Conservation (phyloP, 2,888 invertebrate species). For the Selenia dentaria region DNA sequence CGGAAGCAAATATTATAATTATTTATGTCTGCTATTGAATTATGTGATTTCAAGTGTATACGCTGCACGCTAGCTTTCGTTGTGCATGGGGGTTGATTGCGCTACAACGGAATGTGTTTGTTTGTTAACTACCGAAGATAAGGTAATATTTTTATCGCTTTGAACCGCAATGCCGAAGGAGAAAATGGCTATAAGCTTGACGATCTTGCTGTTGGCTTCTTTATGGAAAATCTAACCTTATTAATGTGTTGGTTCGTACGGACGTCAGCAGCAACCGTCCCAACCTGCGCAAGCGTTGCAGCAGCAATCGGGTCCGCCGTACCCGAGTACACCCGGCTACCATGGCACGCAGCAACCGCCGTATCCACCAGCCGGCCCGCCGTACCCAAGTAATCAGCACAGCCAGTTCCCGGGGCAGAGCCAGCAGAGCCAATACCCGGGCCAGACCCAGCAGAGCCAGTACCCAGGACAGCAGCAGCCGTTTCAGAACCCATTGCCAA, state of each 20-base stretch:
- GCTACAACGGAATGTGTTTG: slow-evolving; percentile 77
- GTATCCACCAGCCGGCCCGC: slow-evolving; percentile 79
- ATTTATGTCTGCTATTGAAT: slow-evolving; percentile 63
- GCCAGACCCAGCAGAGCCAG: too few species aligned
- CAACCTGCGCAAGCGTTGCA: slow-evolving; percentile 82
- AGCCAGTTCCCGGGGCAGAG: slow-evolving; percentile 36
- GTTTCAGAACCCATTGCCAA: slow-evolving; percentile 72
- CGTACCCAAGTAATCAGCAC: slow-evolving; percentile 79
- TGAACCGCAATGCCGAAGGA: slow-evolving; percentile 70
- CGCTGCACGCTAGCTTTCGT: slow-evolving; percentile 84
- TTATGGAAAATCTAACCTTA: slow-evolving; percentile 85
- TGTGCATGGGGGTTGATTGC: slow-evolving; percentile 83
- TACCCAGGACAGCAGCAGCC: slow-evolving; percentile 62
- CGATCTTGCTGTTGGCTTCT: slow-evolving; percentile 77
- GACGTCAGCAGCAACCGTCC: slow-evolving; percentile 85
- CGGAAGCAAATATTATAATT: slow-evolving; percentile 56
- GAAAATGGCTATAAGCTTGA: slow-evolving; percentile 75
- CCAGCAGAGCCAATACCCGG: slow-evolving; percentile 33
- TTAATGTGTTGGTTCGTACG: slow-evolving; percentile 85
- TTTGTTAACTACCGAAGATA: slow-evolving; percentile 61
- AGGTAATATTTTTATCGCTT: slow-evolving; percentile 81
- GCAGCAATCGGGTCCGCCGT: slow-evolving; percentile 79
- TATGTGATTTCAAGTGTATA: slow-evolving; percentile 75
- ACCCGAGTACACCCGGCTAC: slow-evolving; percentile 81
- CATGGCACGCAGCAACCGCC: slow-evolving; percentile 84